phyloP scores from a whole-genome alignment of 2,113 vertebrate genomes.

The Phoxinus phoxinus region DNA sequence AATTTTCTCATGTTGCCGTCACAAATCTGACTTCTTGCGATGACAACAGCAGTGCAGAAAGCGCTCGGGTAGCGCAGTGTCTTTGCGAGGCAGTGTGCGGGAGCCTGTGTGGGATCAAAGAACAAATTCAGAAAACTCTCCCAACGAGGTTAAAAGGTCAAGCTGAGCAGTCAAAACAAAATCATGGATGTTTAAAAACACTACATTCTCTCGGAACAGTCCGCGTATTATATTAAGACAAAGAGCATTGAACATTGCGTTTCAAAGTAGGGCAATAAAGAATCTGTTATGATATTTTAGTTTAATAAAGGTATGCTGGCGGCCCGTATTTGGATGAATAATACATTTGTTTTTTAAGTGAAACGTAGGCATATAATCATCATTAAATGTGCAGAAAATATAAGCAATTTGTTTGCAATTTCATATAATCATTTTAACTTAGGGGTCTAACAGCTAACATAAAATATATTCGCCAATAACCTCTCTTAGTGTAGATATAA shows the following conservation, averaged over 20 bases:
- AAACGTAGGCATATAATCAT: not conserved
- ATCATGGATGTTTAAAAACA: conserved; percentile 1
- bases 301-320: not conserved
- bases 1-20: conserved; percentile 7
- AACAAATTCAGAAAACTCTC: conserved; percentile 13
- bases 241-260: not conserved
- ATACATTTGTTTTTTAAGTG: not conserved
- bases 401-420: not conserved
- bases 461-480: not conserved
- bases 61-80: conserved; percentile 3
- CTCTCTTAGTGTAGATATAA: not conserved
- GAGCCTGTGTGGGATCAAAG: conserved; percentile 20
- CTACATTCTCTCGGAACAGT: not conserved
- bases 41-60: not conserved
- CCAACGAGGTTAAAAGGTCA: conserved; percentile 52
- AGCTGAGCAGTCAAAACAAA: conserved; percentile 48
- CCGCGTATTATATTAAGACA: not conserved
- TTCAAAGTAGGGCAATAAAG: not conserved
- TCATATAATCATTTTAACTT: not conserved
- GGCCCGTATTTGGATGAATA: not conserved
- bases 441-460: not conserved
- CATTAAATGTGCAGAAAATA: not conserved
- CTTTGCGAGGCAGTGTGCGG: not conserved
- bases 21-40: conserved; percentile 1
- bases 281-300: not conserved